Percentiles rank a stretch among this genome's conserved stretches.
Conservation (phyloP, 2,113 vertebrate genomes). For the Sardina pilchardus region DNA sequence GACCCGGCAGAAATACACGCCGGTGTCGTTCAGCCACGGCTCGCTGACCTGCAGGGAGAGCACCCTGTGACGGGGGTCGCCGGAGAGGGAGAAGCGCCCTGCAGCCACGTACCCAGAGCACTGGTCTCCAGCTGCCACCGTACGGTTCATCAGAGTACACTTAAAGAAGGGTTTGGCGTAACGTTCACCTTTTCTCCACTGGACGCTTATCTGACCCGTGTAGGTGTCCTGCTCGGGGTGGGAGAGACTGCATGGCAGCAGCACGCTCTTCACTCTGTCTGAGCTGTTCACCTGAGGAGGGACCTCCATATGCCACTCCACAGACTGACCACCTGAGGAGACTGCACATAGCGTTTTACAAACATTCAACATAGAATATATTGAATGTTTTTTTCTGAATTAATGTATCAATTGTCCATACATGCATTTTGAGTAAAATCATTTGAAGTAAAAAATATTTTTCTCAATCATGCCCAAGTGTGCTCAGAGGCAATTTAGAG, state of each 20-base stretch:
- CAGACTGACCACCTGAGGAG: constrained; percentile 15
- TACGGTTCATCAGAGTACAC: constrained; percentile 2
- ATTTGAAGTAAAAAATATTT: too few species aligned
- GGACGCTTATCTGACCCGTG: constrained; percentile 10
- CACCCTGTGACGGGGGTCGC: constrained; percentile 27
- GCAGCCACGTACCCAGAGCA: not conserved
- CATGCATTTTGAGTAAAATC: too few species aligned
- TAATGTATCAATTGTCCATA: too few species aligned
- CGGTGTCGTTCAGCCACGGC: constrained; percentile 17
- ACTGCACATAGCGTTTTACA: not conserved
- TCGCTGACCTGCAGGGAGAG: constrained; percentile 38
- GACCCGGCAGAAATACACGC: constrained; percentile 37
- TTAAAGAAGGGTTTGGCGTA: not conserved
- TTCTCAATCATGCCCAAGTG: too few species aligned
- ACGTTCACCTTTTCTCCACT: constrained; percentile 16
- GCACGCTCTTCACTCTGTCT: not conserved
- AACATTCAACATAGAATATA: not conserved
- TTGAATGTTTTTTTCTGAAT: too few species aligned
- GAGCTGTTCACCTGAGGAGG: constrained; percentile 17
- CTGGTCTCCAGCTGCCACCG: not conserved
- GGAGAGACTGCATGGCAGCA: constrained; percentile 41
- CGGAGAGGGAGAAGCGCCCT: constrained; percentile 17
- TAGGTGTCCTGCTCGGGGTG: constrained; percentile 40
- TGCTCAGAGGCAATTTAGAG: too few species aligned
- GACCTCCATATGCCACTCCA: not conserved